Evolutionary conservation across 2,797 vertebrate species (phyloP).

Genomic region (Macroramphosus scolopax): DNA sequence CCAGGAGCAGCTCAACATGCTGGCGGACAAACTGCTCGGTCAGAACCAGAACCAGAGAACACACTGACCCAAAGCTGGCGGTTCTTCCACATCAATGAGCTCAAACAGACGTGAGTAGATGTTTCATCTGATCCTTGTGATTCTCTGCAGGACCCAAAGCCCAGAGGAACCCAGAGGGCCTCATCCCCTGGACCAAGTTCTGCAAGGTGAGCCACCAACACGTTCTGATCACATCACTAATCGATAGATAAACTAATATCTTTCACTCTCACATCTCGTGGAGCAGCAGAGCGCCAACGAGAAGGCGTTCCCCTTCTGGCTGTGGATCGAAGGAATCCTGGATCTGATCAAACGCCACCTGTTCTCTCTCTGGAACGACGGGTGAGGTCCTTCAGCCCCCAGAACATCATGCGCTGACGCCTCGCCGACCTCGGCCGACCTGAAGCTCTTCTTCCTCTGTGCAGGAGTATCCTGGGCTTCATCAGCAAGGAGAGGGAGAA

Average conservation of each 20-base stretch:
- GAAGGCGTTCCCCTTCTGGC: conserved; percentile 92
- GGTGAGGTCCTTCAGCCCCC: conserved; percentile 80
- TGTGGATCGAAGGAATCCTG: conserved; percentile 97
- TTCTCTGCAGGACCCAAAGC: conserved; percentile 57
- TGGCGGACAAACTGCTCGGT: conserved; percentile 93
- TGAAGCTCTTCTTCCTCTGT: not conserved
- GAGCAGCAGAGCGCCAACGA: conserved; percentile 85
- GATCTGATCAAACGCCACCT: conserved; percentile 96
- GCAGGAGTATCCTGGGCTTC: conserved; percentile 92
- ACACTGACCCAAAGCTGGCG: too few relatives aligned
- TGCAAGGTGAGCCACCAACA: conserved; percentile 84
- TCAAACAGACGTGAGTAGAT: too few relatives aligned
- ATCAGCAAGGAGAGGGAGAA: conserved; percentile 91
- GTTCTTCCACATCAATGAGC: too few relatives aligned
- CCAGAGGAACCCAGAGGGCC: conserved; percentile 80
- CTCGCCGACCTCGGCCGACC: too few relatives aligned
- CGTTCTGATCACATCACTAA: too few relatives aligned
- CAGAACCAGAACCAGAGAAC: conserved; percentile 2
- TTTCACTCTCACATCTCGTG: not conserved
- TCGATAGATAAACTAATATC: too few relatives aligned
- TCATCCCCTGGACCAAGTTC: conserved; percentile 92
- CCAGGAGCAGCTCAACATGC: conserved; percentile 91
- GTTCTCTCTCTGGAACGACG: conserved; percentile 92
- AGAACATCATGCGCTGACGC: too few relatives aligned
- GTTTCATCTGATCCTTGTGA: too few relatives aligned